A percentile compares a stretch with the other conserved stretches of the same genome.
These are phyloP conservation scores for Synaphobranchus kaupii DNA, from an alignment of 2,797 vertebrate genomes.

Conservation along the genomic window DNA sequence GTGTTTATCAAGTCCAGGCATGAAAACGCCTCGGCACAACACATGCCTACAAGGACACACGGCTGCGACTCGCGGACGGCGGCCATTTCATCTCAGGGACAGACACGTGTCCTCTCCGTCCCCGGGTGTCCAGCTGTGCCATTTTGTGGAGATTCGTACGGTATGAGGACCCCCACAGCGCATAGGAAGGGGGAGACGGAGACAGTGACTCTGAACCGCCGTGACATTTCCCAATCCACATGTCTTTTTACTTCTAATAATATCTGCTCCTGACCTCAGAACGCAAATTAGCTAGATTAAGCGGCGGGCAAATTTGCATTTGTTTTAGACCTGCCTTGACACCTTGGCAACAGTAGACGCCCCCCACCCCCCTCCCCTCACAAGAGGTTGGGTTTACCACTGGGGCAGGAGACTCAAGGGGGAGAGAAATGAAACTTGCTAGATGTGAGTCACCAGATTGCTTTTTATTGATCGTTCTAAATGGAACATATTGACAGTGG, in stretches of 20 bases:
- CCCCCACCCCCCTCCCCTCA: neutral
- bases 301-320: constrained; percentile 27
- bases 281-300: neutral
- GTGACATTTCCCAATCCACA: constrained; percentile 25
- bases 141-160: neutral
- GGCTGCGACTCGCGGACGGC: neutral
- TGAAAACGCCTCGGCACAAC: neutral
- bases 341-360: neutral
- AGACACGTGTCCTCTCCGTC: neutral
- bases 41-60: constrained; percentile 1
- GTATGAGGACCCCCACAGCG: neutral
- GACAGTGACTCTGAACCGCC: constrained; percentile 16
- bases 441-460: constrained; percentile 9
- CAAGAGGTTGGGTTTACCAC: constrained; percentile 12
- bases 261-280: constrained; percentile 5
- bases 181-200: neutral
- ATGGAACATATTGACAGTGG: neutral
- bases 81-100: neutral
- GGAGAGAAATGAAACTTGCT: constrained; percentile 22
- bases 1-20: neutral
- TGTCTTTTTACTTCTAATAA: constrained; percentile 43
- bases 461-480: constrained; percentile 42
- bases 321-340: neutral
- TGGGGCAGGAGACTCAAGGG: neutral
- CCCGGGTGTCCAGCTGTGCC: neutral